Base-by-base conservation (phyloP, 2,888 invertebrate species). In the Scaptomyza tumidula region DNA sequence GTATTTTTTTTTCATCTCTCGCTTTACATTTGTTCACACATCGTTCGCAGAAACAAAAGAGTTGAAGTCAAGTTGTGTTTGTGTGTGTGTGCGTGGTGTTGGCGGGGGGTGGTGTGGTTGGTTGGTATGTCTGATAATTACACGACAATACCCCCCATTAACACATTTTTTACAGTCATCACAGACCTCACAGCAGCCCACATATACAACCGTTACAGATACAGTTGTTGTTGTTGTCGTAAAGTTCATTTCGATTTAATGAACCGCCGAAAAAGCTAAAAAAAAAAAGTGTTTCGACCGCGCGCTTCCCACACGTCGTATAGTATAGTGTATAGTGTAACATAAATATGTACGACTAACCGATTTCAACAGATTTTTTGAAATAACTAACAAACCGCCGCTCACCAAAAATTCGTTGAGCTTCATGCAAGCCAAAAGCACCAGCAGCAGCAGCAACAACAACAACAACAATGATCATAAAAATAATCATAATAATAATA, bases 71-170 rank as follows among this genome's bases (percentile, higher is more conserved):
- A 52, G 56, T 19, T 58, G 43, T 10, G 14, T 1, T n/a, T n/a
- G n/a, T n/a, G 41, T 37, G 19, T 19, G 19, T 33, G 37, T n/a
- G 29, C 24, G n/a, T 7, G 39, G 9, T 4, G 10, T 6, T 11
- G 43, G 39, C n/a, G 45, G 46, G 9, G 27, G 13, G n/a, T 0
- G 11, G 27, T 16, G 64, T 76, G 72, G 78, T 67, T 76, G 72
- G 78, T 72, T 29, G n/a, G 27, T 73, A 78, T 41, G 64, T 62
- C 66, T 84, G 88, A 84, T 84, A 84, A 84, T 84, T 84, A 84
- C 87, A 84, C 87, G 89, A 84, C 89, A 84, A 84, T 84, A 88
- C 83, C 83, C 83, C 88, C 83, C 83, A 84, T 84, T 84, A 84
- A 84, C 83, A 84, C 83, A 84, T 84, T 86, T 84, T 88, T 24